Evolutionary conservation across 2,113 vertebrate genomes (phyloP).

Genomic region (Upupa epops): DNA sequence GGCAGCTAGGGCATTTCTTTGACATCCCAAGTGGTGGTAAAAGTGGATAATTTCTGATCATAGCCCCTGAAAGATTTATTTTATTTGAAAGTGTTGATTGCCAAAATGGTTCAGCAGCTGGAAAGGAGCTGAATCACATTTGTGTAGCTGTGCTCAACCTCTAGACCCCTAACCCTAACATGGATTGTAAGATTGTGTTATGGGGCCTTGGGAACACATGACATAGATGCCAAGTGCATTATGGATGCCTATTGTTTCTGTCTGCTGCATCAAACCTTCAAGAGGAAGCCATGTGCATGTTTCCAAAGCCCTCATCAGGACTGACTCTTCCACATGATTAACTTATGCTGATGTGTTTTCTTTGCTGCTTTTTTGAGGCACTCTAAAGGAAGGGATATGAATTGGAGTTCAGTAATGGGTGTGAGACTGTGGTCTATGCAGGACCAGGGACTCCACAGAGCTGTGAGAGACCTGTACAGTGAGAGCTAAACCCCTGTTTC

Average conservation of each 20-base stretch:
- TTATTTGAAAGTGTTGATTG: neutral
- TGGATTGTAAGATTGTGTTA: neutral
- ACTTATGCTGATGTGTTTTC: neutral
- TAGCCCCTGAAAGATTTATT: neutral
- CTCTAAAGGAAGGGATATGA: neutral
- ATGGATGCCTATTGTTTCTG: accelerated
- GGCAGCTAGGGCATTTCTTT: neutral
- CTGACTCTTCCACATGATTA: accelerated
- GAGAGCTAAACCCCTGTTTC: neutral
- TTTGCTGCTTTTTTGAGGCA: neutral
- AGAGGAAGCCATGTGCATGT: neutral
- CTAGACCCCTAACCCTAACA: neutral
- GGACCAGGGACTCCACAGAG: neutral
- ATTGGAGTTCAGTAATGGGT: neutral
- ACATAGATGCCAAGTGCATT: neutral
- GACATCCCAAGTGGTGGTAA: neutral
- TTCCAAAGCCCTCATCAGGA: neutral
- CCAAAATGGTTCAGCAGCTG: neutral
- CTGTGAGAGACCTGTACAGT: neutral
- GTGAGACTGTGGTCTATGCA: accelerated
- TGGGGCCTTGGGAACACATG: neutral
- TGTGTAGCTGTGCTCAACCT: neutral
- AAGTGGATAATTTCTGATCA: neutral
- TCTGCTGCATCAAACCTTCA: neutral
- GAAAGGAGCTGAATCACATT: accelerated